Conservation (phyloP, 2,888 invertebrate species). For the Tryphoninae sp. region DNA sequence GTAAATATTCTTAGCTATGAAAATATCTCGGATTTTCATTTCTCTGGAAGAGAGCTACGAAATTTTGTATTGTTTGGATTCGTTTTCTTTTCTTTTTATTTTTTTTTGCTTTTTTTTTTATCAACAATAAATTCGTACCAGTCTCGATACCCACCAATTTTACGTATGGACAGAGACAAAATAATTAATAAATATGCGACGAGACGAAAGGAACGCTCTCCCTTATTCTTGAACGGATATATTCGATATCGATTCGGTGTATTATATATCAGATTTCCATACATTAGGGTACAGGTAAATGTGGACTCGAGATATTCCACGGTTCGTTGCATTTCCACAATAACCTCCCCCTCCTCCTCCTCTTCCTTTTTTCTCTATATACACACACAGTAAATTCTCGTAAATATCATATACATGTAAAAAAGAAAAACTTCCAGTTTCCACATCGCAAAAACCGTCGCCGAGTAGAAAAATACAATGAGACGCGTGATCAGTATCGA, state of each 20-base stretch:
- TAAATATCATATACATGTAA: slow-evolving; percentile 6
- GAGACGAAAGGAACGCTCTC: background rate
- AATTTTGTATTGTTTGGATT: background rate
- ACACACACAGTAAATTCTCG: slow-evolving; percentile 7
- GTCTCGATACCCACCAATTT: slow-evolving; percentile 14
- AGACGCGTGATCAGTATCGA: slow-evolving; percentile 22
- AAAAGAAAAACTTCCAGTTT: background rate
- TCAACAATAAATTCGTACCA: slow-evolving; percentile 15
- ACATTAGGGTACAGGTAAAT: slow-evolving; percentile 7
- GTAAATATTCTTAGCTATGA: too few species aligned
- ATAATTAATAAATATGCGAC: slow-evolving; percentile 12
- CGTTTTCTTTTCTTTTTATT: background rate
- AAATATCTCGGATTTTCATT: too few species aligned
- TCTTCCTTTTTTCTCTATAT: too few species aligned
- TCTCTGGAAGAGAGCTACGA: too few species aligned
- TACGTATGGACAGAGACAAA: background rate
- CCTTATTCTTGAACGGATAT: background rate
- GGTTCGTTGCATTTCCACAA: slow-evolving; percentile 21
- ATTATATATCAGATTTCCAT: slow-evolving; percentile 35
- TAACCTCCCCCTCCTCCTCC: background rate
- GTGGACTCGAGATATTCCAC: slow-evolving; percentile 13
- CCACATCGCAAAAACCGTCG: background rate
- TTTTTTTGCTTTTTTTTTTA: too few species aligned
- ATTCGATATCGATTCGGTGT: slow-evolving; percentile 22
- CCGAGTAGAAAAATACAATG: slow-evolving; percentile 12